A percentile compares a stretch with the other conserved stretches of the same genome.
Evolutionary conservation across 2,888 invertebrate species (phyloP).

Genomic region (Limenitis camilla): DNA sequence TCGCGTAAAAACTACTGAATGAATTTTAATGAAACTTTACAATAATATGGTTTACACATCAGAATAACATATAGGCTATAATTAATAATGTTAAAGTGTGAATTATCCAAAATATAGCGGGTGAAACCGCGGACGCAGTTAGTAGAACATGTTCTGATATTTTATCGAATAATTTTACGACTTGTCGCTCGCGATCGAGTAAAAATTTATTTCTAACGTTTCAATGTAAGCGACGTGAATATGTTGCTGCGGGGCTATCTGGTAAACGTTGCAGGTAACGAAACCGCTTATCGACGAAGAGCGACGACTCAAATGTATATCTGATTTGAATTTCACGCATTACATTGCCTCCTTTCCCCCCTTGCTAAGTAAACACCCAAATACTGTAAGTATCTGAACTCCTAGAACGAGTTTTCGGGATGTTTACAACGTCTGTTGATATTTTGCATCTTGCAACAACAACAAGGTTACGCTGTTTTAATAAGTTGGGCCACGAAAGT

Average conservation of each 20-base stretch:
- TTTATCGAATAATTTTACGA: slow-evolving; percentile 1
- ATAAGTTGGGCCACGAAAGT: too few species aligned
- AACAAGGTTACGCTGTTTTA: too few species aligned
- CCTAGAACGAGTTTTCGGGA: too few species aligned
- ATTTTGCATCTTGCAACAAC: too few species aligned
- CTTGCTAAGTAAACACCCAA: slow-evolving; percentile 51
- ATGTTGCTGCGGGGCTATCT: slow-evolving; percentile 43
- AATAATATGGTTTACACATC: too few species aligned
- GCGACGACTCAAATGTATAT: slow-evolving; percentile 56
- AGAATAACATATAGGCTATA: too few species aligned
- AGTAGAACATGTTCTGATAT: background rate
- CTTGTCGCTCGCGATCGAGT: slow-evolving; percentile 22
- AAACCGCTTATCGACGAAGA: slow-evolving; percentile 43
- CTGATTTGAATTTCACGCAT: slow-evolving; percentile 68
- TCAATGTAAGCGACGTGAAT: slow-evolving; percentile 44
- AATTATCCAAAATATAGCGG: too few species aligned
- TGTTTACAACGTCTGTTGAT: too few species aligned
- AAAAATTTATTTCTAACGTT: slow-evolving; percentile 38
- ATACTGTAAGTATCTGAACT: slow-evolving; percentile 52
- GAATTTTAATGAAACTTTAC: too few species aligned
- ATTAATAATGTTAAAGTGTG: too few species aligned
- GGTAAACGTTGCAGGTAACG: slow-evolving; percentile 37
- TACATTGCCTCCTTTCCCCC: slow-evolving; percentile 40
- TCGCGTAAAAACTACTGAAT: too few species aligned
- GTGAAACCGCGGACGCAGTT: too few species aligned